Evolutionary conservation across 2,113 vertebrate species (phyloP), one percentile per base, ranked within the genome.

Genomic region (Podocnemis expansa): DNA sequence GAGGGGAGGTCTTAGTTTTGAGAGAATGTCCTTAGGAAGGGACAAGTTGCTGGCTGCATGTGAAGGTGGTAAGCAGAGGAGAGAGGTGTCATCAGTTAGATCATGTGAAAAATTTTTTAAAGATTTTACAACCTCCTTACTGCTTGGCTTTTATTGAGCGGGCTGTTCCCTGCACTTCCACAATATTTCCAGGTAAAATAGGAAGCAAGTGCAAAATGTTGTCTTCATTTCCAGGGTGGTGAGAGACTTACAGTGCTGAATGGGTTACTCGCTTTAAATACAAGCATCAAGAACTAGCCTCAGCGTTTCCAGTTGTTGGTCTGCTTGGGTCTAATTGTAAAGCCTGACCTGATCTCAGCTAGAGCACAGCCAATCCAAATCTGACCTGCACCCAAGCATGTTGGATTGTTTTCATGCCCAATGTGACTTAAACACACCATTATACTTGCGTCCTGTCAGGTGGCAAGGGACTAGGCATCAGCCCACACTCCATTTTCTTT

Each of bases 141-240:
- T 11, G 58, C n/a, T 17, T 75, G 45, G 45, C 29, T 85, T 3
- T 52, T 58, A 4, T 52, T 54, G 67, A 0, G 73, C 25, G 87
- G 13, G 54, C 88, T 88, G 49, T 21, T 5, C 10, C 73, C 6
- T 47, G 3, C 79, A 34, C 89, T 67, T 75, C 34, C 52, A 55
- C 43, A 70, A 24, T 84, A 79, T 85, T 96, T 84, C 78, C 56
- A 58, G 16, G 17, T 4, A n/a, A 10, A 91, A 34, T 19, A 84
- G 63, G 11, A 55, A 1, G 21, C 21, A 17, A 84, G 76, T 49
- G 49, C 75, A 60, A 17, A 8, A 10, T 8, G 24, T 47, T 27
- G 83, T 85, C 1, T 67, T 11, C 3, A 6, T 43, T 83, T 95
- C 1, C 0, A 76, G 52, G 78, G 78, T 41, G 81, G 21, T 1